Evolutionary conservation across 2,888 invertebrate genomes (phyloP).

Genomic region (Pediacus dermestoides): DNA sequence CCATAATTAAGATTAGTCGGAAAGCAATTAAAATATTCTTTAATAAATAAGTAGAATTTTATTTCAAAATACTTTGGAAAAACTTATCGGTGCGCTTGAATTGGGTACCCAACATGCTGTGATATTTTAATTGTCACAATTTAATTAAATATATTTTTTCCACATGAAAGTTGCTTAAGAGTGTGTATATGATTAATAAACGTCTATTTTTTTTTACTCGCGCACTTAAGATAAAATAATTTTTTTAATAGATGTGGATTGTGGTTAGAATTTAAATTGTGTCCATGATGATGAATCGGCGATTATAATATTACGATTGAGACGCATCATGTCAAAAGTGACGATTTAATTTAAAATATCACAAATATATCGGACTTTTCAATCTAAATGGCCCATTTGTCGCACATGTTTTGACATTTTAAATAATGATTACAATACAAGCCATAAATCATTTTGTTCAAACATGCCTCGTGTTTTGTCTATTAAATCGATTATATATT

Average conservation of each 20-base stretch:
- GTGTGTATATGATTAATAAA: too few relatives aligned
- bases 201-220: too few relatives aligned
- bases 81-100: neutral
- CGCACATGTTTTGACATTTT: slow-evolving; percentile 27
- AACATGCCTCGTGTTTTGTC: slow-evolving; percentile 13
- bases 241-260: slow-evolving; percentile 17
- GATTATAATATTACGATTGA: slow-evolving; percentile 28
- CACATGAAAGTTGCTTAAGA: too few relatives aligned
- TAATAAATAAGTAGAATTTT: neutral
- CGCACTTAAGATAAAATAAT: too few relatives aligned
- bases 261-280: slow-evolving; percentile 24
- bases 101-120: neutral
- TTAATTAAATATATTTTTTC: too few relatives aligned
- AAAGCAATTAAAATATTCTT: slow-evolving; percentile 1
- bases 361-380: slow-evolving; percentile 21
- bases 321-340: slow-evolving; percentile 30
- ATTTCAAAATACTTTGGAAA: too few relatives aligned
- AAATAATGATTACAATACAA: slow-evolving; percentile 23
- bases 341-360: slow-evolving; percentile 31
- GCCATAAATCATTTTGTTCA: slow-evolving; percentile 24
- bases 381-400: slow-evolving; percentile 30
- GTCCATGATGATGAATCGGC: slow-evolving; percentile 27
- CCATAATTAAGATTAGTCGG: slow-evolving; percentile 1
- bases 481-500: slow-evolving; percentile 13
- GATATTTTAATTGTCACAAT: slow-evolving; percentile 8